phyloP scores from a whole-genome alignment of 23 tunicate species.

The Aplidium turbinatum region DNA sequence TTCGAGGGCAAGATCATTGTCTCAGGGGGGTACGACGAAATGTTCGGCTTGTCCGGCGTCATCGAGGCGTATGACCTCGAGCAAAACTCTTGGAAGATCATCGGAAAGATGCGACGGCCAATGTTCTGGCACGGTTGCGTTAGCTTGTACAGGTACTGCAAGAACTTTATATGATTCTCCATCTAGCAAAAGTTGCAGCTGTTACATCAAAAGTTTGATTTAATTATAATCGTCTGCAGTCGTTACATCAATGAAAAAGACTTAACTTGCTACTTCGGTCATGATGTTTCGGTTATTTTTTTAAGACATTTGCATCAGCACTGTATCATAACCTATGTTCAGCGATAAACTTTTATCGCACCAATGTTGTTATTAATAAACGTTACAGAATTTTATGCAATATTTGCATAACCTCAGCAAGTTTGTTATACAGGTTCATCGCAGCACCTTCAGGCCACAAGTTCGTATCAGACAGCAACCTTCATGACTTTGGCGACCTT shows the following conservation, averaged over 20 bases:
- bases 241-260: not conserved
- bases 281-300: not conserved
- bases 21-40: slow-evolving; percentile 94
- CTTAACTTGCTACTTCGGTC: not conserved
- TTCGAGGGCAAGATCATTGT: slow-evolving; percentile 68
- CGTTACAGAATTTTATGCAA: not conserved
- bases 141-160: slow-evolving; percentile 95
- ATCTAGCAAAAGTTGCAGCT: too few relatives aligned
- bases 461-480: slow-evolving; percentile 10
- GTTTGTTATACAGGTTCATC: slow-evolving; percentile 1
- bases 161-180: too few relatives aligned
- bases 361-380: not conserved
- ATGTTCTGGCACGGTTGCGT: slow-evolving; percentile 96
- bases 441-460: slow-evolving; percentile 12
- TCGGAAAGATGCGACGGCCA: slow-evolving; percentile 76
- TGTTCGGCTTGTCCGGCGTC: slow-evolving; percentile 65
- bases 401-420: not conserved
- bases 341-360: too few relatives aligned
- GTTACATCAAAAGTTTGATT: too few relatives aligned
- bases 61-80: slow-evolving; percentile 76
- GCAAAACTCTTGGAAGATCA: slow-evolving; percentile 49
- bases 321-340: too few relatives aligned
- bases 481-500: too few relatives aligned
- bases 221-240: too few relatives aligned
- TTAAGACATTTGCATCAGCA: not conserved